These are phyloP conservation scores for Pocillopora damicornis DNA, from an alignment of 64 coral and sea anemone species.

Conservation along the genomic window DNA sequence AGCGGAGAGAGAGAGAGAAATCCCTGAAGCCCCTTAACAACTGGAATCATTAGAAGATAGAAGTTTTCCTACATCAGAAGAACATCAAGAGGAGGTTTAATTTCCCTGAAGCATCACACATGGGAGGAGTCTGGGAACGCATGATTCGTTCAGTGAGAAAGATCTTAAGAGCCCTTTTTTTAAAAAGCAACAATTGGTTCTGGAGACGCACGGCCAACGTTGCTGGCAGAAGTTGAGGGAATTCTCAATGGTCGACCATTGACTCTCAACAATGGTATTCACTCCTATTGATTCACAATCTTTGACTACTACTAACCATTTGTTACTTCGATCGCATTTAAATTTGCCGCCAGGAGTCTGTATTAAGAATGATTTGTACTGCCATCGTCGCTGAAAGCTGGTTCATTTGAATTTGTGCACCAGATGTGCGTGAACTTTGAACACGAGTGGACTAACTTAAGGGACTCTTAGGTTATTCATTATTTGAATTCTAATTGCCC, in stretches of 20 bases:
- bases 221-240: conserved; percentile 25
- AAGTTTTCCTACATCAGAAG: background rate
- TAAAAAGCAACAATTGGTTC: conserved; percentile 6
- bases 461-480: no score
- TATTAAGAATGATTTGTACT: background rate
- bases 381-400: conserved; percentile 17
- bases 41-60: conserved; percentile 10
- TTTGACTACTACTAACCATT: background rate
- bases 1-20: background rate
- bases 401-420: background rate
- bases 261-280: background rate
- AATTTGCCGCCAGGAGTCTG: background rate
- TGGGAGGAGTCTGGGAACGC: conserved; percentile 56
- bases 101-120: conserved; percentile 27
- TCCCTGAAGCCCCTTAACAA: background rate
- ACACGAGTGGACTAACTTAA: background rate
- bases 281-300: background rate
- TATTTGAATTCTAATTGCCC: no score
- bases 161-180: conserved; percentile 8
- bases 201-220: background rate
- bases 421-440: background rate
- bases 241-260: conserved; percentile 15
- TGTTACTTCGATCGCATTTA: conserved; percentile 21
- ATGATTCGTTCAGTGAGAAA: conserved; percentile 53
- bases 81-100: conserved; percentile 42